These are phyloP conservation scores for Eurosta solidaginis DNA, from an alignment of 1,140 invertebrate species.

Conservation along the genomic window DNA sequence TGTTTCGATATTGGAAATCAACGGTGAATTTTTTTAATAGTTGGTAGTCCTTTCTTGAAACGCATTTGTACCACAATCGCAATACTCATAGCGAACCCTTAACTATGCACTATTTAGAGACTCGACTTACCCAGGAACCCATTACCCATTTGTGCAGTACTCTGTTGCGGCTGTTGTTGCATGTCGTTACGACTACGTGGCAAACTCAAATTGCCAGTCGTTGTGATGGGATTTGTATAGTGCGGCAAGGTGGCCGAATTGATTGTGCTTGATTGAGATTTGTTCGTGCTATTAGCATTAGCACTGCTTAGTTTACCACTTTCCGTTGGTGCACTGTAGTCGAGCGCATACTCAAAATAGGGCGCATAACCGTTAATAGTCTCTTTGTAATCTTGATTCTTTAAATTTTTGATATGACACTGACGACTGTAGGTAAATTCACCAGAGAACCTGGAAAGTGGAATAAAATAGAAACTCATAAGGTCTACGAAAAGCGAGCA, in stretches of 20 bases:
- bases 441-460: background rate
- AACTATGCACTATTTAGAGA: background rate
- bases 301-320: background rate
- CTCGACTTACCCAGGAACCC: conserved; percentile 52
- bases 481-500: conserved; percentile 48
- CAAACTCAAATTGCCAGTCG: conserved; percentile 45
- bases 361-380: conserved; percentile 88
- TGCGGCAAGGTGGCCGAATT: conserved; percentile 55
- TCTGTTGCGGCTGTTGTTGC: conserved; percentile 36
- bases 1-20: no score
- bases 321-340: conserved; percentile 77
- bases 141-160: conserved; percentile 37
- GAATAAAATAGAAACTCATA: conserved; percentile 49
- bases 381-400: conserved; percentile 65
- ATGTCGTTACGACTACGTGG: conserved; percentile 52
- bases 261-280: conserved; percentile 55
- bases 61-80: no score
- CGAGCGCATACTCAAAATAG: conserved; percentile 82
- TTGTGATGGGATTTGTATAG: conserved; percentile 39
- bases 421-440: conserved; percentile 42
- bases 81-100: no score
- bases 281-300: conserved; percentile 38
- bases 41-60: no score
- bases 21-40: no score
- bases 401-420: conserved; percentile 50